phyloP scores from a whole-genome alignment of 1,140 invertebrate species.

The Lanistes nyassanus region DNA sequence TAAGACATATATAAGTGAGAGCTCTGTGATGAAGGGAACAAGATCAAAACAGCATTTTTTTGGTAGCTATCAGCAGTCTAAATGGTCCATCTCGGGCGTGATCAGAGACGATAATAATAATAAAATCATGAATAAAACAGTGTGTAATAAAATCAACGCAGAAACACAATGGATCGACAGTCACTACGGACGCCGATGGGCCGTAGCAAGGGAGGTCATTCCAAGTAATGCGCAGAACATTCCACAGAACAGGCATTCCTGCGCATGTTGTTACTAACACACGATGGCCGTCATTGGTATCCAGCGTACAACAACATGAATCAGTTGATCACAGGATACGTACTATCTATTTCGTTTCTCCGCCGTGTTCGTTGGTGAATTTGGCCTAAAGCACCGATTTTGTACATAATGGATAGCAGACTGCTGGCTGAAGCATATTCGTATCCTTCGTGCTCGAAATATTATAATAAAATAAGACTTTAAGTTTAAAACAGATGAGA shows the following conservation, averaged over 20 bases:
- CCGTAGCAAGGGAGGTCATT: slow-evolving; percentile 10
- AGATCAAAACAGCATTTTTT: no score
- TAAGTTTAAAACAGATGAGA: not conserved
- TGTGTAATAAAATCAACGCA: no score
- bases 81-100: no score
- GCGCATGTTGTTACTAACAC: slow-evolving; percentile 57
- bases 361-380: not conserved
- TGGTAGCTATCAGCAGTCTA: no score
- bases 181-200: no score
- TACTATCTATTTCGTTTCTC: not conserved
- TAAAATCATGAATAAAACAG: no score
- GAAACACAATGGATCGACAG: no score
- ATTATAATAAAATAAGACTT: not conserved
- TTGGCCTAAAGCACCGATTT: not conserved
- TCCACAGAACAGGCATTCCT: slow-evolving; percentile 33
- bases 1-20: no score
- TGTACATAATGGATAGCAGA: slow-evolving; percentile 22
- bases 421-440: slow-evolving; percentile 56
- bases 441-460: slow-evolving; percentile 48
- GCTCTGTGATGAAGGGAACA: no score
- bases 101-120: no score
- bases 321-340: slow-evolving; percentile 1
- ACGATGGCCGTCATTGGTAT: slow-evolving; percentile 49
- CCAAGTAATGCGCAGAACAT: slow-evolving; percentile 1
- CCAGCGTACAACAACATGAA: slow-evolving; percentile 29